A percentile compares a stretch with the other conserved stretches of the same genome.
Conservation (phyloP, 1,140 invertebrate species). For the Solenopsis fugax region DNA sequence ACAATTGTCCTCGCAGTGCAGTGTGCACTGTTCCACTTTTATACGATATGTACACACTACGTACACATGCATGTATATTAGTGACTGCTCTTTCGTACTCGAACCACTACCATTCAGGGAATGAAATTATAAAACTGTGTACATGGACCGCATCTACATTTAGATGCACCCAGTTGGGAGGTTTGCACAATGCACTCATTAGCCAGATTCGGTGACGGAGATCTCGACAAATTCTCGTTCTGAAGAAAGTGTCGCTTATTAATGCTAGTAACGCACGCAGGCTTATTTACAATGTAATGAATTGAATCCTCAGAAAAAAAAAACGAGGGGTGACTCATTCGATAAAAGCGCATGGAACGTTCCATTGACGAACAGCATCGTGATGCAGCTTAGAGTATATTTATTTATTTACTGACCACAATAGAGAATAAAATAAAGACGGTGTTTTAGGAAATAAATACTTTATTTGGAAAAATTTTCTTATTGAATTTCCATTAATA, state of each 20-base stretch:
- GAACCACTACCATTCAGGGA: neutral
- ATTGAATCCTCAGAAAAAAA: constrained; percentile 18
- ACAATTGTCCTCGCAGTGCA: constrained; percentile 14
- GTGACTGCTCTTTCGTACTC: neutral
- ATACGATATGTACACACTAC: neutral
- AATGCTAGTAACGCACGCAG: neutral
- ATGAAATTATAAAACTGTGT: neutral
- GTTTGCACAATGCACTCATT: neutral
- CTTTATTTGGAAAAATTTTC: constrained; percentile 19
- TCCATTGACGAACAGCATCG: neutral
- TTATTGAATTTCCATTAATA: neutral
- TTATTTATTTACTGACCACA: neutral
- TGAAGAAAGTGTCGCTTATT: neutral
- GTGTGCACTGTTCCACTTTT: constrained; percentile 6
- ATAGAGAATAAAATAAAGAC: neutral
- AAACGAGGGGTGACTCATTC: constrained; percentile 39
- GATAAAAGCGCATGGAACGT: constrained; percentile 19
- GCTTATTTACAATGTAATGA: constrained; percentile 37
- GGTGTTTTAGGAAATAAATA: constrained; percentile 26
- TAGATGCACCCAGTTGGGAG: neutral
- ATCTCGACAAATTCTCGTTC: neutral
- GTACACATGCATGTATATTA: neutral
- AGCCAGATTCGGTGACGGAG: neutral
- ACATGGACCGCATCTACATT: neutral
- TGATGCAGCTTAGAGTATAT: neutral